Percentiles rank a stretch among this genome's conserved stretches.
phyloP scores from a whole-genome alignment of 2,113 vertebrate genomes.

The Philantomba maxwellii region DNA sequence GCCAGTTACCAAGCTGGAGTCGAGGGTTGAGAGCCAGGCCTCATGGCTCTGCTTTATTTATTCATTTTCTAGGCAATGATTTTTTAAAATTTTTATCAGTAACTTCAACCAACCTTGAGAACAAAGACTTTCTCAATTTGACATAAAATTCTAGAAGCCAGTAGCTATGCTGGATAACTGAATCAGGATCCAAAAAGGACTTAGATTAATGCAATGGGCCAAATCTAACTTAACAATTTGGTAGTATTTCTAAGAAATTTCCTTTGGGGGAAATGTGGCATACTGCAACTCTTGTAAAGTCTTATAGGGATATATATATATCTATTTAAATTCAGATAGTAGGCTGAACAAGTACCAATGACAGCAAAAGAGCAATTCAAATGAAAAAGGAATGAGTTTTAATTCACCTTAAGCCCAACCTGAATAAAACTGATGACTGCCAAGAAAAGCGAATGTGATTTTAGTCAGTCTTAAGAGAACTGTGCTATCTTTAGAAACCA shows the following conservation, averaged over 20 bases:
- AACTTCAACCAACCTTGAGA: neutral
- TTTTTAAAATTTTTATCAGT: neutral
- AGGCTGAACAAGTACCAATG: neutral
- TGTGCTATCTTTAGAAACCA: conserved; percentile 27
- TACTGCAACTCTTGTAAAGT: neutral
- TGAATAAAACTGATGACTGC: neutral
- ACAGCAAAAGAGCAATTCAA: neutral
- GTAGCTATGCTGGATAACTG: neutral
- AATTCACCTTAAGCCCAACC: neutral
- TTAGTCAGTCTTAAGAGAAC: neutral
- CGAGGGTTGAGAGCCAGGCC: neutral
- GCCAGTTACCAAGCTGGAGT: neutral
- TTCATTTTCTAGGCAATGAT: neutral
- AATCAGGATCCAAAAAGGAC: neutral
- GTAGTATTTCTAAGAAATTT: neutral
- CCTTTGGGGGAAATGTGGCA: neutral
- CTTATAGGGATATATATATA: neutral
- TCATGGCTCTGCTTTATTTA: neutral
- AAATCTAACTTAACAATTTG: neutral
- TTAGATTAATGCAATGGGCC: neutral
- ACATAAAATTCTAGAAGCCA: neutral
- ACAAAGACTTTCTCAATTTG: neutral
- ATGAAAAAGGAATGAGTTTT: neutral
- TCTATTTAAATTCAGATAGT: neutral
- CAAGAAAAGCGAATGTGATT: neutral